Conservation (phyloP, 2,888 invertebrate genomes). For the Drosophila meridiana region DNA sequence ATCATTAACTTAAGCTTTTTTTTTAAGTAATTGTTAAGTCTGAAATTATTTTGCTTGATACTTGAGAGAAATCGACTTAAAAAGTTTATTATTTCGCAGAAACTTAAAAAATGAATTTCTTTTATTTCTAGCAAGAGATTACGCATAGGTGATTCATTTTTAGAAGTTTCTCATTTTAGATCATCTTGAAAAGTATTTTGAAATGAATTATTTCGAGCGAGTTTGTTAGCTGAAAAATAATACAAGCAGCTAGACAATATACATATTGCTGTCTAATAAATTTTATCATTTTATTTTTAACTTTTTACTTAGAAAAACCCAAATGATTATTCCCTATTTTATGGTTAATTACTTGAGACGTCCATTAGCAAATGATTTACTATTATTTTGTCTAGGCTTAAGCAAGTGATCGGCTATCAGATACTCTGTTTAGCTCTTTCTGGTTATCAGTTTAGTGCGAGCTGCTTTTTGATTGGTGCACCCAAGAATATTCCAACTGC, state of each 20-base stretch:
- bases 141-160: neutral
- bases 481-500: neutral
- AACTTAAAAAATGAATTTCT: slow-evolving; percentile 14
- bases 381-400: neutral
- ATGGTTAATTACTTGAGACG: neutral
- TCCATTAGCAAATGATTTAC: slow-evolving; percentile 3
- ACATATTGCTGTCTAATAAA: slow-evolving; percentile 29
- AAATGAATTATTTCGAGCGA: neutral
- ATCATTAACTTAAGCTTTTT: slow-evolving; percentile 15
- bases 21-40: slow-evolving; percentile 20
- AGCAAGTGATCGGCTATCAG: neutral
- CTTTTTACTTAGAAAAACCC: neutral
- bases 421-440: neutral
- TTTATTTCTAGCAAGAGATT: neutral
- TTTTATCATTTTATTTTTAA: slow-evolving; percentile 9
- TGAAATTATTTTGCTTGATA: slow-evolving; percentile 14
- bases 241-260: slow-evolving; percentile 1
- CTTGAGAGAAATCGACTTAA: slow-evolving; percentile 12
- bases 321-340: neutral
- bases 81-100: slow-evolving; percentile 7
- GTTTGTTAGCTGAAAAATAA: slow-evolving; percentile 5
- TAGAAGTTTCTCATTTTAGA: slow-evolving; percentile 3
- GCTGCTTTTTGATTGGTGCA: neutral
- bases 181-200: neutral
- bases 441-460: neutral